Evolutionary conservation across 2,113 vertebrate genomes (phyloP), one percentile per base, ranked within the genome.

Genomic region (Lepisosteus oculatus): DNA sequence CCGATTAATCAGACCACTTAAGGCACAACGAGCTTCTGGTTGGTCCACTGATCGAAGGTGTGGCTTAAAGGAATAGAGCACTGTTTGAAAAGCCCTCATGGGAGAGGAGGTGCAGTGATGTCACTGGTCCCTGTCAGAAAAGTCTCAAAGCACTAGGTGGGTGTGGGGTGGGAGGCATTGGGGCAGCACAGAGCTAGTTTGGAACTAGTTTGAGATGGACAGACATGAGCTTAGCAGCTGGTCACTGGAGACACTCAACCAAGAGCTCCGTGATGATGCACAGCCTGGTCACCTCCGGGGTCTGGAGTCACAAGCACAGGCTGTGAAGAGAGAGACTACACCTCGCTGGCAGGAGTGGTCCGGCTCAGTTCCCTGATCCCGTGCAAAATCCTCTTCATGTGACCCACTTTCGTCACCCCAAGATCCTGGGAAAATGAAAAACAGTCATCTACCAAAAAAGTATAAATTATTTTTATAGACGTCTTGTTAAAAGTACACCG

Each of bases 361-460:
- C 94, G 92, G 86, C 89, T 96, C 88, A 99, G 89, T 75, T 97
- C 95, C 84, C 92, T 86, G 93, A 99, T 97, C 63, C 95, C 97
- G 14, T 98, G 97, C 57, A 99, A 90, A 80, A 99, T 99, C 77
- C 97, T 86, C 92, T 99, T 99, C 94, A 99, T 94, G 74, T 99
- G 97, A 55, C 97, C 97, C 71, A 99, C 97, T 88, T 99, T 99
- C 51, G 95, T 95, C 83, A 99, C 95, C 0, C 97, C 97, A 45
- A 99, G 89, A 75, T 99, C 97, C 97, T 99, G 82, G 59, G 73
- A 59, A 82, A 85, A 72, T 11, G 72, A 74, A 86, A 54, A 80
- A 6, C 4, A 51, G 15, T 17, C 15, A 51, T 51, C 47, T 6
- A 51, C 4, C 8, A 8, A 51, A 51, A 4, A 51, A 51, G 47